Evolutionary conservation across 2,888 invertebrate species (phyloP).

Genomic region (Eilema sororculum): DNA sequence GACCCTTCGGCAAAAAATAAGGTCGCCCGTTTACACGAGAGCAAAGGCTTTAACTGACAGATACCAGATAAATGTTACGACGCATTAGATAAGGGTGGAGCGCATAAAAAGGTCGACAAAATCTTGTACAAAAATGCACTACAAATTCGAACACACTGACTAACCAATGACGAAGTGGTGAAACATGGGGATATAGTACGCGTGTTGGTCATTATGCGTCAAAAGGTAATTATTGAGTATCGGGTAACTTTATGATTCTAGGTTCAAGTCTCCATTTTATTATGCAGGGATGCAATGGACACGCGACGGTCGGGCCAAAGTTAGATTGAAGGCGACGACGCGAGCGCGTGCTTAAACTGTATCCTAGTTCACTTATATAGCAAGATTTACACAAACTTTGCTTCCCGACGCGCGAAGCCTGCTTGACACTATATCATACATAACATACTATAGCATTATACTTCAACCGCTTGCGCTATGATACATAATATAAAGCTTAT

Average conservation of each 20-base stretch:
- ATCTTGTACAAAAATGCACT: conserved; percentile 63
- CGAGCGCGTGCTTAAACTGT: conserved; percentile 83
- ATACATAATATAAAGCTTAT: background rate
- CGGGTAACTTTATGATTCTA: conserved; percentile 72
- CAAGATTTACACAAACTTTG: conserved; percentile 79
- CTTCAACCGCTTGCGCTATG: conserved; percentile 30
- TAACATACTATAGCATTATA: too few species aligned
- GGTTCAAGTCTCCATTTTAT: conserved; percentile 78
- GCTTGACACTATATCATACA: conserved; percentile 49
- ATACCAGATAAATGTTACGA: conserved; percentile 85
- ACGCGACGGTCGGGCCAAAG: conserved; percentile 76
- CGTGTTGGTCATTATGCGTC: too few species aligned
- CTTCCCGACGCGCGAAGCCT: conserved; percentile 33
- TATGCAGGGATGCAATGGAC: conserved; percentile 81
- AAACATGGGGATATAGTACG: too few species aligned
- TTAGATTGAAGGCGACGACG: conserved; percentile 85
- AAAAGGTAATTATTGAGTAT: conserved; percentile 81
- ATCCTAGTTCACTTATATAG: conserved; percentile 75
- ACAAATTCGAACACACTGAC: conserved; percentile 50
- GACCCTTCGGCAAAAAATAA: conserved; percentile 83
- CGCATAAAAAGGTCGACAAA: conserved; percentile 70
- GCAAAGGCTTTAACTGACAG: conserved; percentile 85
- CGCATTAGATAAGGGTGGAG: conserved; percentile 77
- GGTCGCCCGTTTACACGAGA: conserved; percentile 84
- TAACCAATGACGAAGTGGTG: conserved; percentile 57